Conservation (phyloP, 2,888 invertebrate genomes). For the Sminthurides aquaticus region DNA sequence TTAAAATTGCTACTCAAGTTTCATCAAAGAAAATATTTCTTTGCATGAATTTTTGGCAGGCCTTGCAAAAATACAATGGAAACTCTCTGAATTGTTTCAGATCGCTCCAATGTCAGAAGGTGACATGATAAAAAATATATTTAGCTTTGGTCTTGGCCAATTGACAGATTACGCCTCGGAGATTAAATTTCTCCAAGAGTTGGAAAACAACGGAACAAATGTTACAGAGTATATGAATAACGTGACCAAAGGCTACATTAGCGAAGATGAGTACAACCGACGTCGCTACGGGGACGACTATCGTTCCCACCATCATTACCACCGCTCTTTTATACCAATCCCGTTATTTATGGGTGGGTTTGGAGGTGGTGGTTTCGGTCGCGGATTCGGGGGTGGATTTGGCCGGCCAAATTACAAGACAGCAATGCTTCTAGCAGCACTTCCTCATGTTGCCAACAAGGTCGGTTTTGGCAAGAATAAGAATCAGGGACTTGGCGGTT, state of each 20-base stretch:
- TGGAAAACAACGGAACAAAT: constrained; percentile 39
- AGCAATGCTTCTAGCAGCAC: constrained; percentile 37
- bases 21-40: too few relatives aligned
- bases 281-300: constrained; percentile 15
- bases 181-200: constrained; percentile 34
- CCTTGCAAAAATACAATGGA: too few relatives aligned
- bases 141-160: constrained; percentile 30
- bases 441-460: constrained; percentile 33
- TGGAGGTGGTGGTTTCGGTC: constrained; percentile 8
- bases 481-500: constrained; percentile 16
- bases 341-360: neutral
- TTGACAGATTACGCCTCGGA: constrained; percentile 37
- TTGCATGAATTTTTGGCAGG: too few relatives aligned
- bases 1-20: too few relatives aligned
- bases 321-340: neutral
- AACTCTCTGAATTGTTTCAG: too few relatives aligned
- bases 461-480: constrained; percentile 20
- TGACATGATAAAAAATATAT: constrained; percentile 31
- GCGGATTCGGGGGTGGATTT: constrained; percentile 19
- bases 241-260: constrained; percentile 22
- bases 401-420: constrained; percentile 35
- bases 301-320: constrained; percentile 12
- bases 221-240: constrained; percentile 31
- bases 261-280: constrained; percentile 22
- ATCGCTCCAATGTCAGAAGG: constrained; percentile 40